These are phyloP conservation scores for Prochilodus magdalenae DNA, from an alignment of 2,113 vertebrate species.

Conservation along the genomic window DNA sequence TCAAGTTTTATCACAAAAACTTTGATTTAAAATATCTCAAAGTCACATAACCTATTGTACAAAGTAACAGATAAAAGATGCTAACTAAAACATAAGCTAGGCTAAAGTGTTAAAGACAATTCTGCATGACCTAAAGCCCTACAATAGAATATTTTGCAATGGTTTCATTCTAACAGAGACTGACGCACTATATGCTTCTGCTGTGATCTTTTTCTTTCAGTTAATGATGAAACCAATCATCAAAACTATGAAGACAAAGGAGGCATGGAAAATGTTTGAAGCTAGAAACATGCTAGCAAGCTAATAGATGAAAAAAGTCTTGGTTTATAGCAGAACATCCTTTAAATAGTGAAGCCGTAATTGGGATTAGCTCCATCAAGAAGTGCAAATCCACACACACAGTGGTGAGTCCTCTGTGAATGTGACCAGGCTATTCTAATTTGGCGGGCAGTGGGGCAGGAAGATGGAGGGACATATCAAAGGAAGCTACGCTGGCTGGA, in stretches of 20 bases:
- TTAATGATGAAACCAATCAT: slow-evolving; percentile 16
- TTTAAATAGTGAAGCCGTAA: slow-evolving; percentile 31
- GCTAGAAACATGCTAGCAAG: neutral
- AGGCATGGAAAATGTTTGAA: neutral
- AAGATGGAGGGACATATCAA: slow-evolving; percentile 28
- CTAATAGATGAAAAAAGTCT: neutral
- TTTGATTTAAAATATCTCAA: too few species aligned
- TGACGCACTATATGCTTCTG: neutral
- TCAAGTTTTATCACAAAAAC: too few species aligned
- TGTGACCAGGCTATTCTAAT: slow-evolving; percentile 43
- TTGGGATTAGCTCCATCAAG: slow-evolving; percentile 45
- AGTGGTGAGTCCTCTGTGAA: slow-evolving; percentile 29
- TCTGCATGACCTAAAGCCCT: neutral
- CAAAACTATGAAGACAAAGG: neutral
- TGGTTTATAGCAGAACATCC: slow-evolving; percentile 25
- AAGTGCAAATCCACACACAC: slow-evolving; percentile 29
- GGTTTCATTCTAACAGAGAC: neutral
- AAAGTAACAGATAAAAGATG: neutral
- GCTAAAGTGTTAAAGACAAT: neutral
- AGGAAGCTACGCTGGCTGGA: slow-evolving; percentile 31
- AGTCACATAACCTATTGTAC: neutral
- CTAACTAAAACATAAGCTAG: neutral
- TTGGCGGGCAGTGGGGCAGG: neutral
- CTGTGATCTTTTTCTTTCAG: neutral
- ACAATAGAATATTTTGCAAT: neutral